A percentile compares a stretch with the other conserved stretches of the same genome.
phyloP scores from a whole-genome alignment of 35 echinoderm and acorn worm genomes.

The Hemicentrotus pulcherrimus region DNA sequence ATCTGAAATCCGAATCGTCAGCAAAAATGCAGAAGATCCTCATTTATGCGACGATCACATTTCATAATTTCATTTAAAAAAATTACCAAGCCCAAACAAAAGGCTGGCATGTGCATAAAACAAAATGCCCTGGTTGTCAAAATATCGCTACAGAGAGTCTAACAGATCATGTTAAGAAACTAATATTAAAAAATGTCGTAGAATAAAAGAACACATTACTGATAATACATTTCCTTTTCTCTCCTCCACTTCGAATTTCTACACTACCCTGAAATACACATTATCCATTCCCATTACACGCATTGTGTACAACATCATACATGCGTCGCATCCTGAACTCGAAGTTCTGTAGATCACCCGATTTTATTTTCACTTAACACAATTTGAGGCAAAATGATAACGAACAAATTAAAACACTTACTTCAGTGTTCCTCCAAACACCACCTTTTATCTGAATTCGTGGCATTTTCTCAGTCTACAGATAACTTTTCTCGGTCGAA shows the following conservation, averaged over 20 bases:
- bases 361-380: neutral
- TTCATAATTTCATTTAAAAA: no score
- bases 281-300: neutral
- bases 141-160: no score
- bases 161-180: no score
- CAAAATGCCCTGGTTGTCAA: no score
- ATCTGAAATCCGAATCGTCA: no score
- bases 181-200: no score
- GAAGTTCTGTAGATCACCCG: neutral
- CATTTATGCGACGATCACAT: no score
- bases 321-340: neutral
- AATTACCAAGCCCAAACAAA: no score
- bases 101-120: no score
- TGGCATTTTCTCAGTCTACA: slow-evolving; percentile 66
- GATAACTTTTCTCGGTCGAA: neutral
- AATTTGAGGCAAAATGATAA: neutral
- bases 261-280: slow-evolving; percentile 1
- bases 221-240: neutral
- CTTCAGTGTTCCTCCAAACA: slow-evolving; percentile 97
- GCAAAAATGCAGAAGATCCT: no score
- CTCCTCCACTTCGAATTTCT: neutral
- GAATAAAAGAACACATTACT: no score
- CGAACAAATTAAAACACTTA: slow-evolving; percentile 23
- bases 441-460: slow-evolving; percentile 95
- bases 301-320: neutral